These are phyloP conservation scores for Pantherophis alleghaniensis DNA, from an alignment of 2,797 vertebrate genomes.

Conservation along the genomic window DNA sequence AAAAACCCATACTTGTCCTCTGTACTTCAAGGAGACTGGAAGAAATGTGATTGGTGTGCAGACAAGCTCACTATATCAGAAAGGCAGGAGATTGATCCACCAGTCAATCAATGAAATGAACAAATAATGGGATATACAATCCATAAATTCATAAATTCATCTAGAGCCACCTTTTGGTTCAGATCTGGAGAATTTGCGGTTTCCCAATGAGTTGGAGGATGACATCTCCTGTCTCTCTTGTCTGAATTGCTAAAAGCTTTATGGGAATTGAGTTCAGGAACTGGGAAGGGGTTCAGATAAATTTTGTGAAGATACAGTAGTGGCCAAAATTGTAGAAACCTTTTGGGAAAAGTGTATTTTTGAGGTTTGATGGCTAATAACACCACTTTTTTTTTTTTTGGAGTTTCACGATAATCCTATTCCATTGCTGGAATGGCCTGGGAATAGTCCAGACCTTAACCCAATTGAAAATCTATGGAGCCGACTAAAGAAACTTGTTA, in stretches of 20 bases:
- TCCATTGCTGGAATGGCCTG: too few relatives aligned
- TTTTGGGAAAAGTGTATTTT: too few relatives aligned
- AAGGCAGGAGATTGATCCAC: not conserved
- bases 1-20: not conserved
- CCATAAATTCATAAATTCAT: not conserved
- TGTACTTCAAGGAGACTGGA: not conserved
- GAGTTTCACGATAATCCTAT: too few relatives aligned
- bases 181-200: not conserved
- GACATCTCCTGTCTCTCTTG: not conserved
- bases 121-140: not conserved
- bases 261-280: not conserved
- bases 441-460: too few relatives aligned
- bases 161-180: not conserved
- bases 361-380: too few relatives aligned
- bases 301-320: not conserved
- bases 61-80: not conserved
- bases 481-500: too few relatives aligned
- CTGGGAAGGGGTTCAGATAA: not conserved
- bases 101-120: not conserved
- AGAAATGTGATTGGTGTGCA: not conserved
- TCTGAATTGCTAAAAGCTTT: not conserved
- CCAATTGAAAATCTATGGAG: too few relatives aligned
- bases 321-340: too few relatives aligned
- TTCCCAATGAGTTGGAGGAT: not conserved
- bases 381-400: too few relatives aligned